Evolutionary conservation across 1,140 invertebrate genomes (phyloP).

Genomic region (Araneus ventricosus): DNA sequence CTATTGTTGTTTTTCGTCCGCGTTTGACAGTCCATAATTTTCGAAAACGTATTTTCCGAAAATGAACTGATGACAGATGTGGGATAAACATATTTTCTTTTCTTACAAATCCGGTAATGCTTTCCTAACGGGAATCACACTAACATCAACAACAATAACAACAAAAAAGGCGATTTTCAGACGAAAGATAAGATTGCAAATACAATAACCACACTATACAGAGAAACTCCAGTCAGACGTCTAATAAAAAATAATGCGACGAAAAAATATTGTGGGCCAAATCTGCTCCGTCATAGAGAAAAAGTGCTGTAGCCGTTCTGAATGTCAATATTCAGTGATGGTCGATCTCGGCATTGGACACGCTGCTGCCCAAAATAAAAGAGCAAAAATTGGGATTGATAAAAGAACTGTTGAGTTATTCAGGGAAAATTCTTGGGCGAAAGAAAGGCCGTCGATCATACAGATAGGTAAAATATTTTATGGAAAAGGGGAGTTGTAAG

Average conservation of each 20-base stretch:
- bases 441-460: constrained; percentile 44
- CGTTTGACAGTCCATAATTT: constrained; percentile 36
- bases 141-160: neutral
- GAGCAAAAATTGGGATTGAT: constrained; percentile 28
- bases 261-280: constrained; percentile 16
- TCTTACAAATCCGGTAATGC: constrained; percentile 9
- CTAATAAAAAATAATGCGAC: constrained; percentile 42
- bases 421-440: constrained; percentile 8
- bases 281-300: constrained; percentile 22
- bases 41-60: neutral
- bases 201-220: neutral
- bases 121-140: neutral
- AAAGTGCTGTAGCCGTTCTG: constrained; percentile 23
- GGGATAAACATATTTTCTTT: constrained; percentile 9
- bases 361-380: neutral
- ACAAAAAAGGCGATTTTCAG: neutral
- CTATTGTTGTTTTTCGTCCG: neutral
- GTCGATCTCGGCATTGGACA: constrained; percentile 24
- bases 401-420: constrained; percentile 55
- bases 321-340: constrained; percentile 44
- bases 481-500: constrained; percentile 43
- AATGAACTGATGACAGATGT: constrained; percentile 31
- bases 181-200: constrained; percentile 30
- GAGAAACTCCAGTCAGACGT: neutral
- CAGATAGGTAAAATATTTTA: constrained; percentile 56